phyloP scores from a whole-genome alignment of 2,888 invertebrate species.

The Theodoxus fluviatilis region DNA sequence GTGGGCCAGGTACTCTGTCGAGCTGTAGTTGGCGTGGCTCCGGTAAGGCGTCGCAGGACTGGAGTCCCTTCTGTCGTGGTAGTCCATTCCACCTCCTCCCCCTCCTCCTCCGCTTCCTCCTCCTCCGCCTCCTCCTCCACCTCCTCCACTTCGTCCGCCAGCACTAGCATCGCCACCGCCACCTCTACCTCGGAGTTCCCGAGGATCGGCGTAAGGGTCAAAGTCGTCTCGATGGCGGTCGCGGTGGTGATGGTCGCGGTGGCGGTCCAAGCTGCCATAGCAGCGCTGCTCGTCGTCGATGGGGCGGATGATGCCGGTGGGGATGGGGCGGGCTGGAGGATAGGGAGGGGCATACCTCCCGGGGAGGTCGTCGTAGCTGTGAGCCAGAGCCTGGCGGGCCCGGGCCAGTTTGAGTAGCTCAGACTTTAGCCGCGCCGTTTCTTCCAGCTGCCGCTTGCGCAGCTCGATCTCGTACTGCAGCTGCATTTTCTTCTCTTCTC shows the following conservation, averaged over 20 bases:
- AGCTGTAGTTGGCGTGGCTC: slow-evolving; percentile 47
- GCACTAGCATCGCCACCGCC: neutral
- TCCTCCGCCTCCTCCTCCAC: slow-evolving; percentile 20
- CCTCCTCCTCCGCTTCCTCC: neutral
- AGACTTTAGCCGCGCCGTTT: slow-evolving; percentile 68
- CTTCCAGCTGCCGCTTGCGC: slow-evolving; percentile 71
- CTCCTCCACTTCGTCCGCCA: slow-evolving; percentile 19
- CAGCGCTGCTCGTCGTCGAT: slow-evolving; percentile 56
- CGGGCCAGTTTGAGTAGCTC: slow-evolving; percentile 66
- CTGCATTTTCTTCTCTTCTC: slow-evolving; percentile 71
- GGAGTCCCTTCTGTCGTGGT: slow-evolving; percentile 21
- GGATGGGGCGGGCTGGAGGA: slow-evolving; percentile 30
- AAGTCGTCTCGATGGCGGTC: slow-evolving; percentile 30
- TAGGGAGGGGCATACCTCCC: slow-evolving; percentile 33
- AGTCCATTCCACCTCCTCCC: slow-evolving; percentile 8
- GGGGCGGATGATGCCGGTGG: slow-evolving; percentile 61
- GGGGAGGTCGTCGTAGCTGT: slow-evolving; percentile 57
- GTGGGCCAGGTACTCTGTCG: slow-evolving; percentile 64
- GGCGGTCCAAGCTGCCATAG: slow-evolving; percentile 32
- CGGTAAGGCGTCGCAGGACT: slow-evolving; percentile 22
- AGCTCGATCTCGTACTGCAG: slow-evolving; percentile 73
- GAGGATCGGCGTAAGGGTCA: slow-evolving; percentile 34
- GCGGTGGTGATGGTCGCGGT: slow-evolving; percentile 15
- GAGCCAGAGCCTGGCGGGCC: slow-evolving; percentile 49
- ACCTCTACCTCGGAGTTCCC: slow-evolving; percentile 2